Base-by-base conservation (phyloP, 1,140 invertebrate genomes). In the Hycleus cichorii region DNA sequence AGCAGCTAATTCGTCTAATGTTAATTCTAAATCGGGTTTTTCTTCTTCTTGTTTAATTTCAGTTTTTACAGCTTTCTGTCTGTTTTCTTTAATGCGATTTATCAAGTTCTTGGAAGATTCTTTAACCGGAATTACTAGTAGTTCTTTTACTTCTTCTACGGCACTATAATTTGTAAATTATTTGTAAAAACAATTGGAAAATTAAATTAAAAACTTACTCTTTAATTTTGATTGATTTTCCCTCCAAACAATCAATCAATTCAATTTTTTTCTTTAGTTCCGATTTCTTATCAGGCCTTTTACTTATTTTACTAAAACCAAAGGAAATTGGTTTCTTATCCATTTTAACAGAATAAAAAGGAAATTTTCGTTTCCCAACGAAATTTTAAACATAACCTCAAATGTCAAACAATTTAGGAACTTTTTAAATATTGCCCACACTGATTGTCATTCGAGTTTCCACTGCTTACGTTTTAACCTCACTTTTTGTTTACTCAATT, bases 191-290 rank as follows among this genome's bases (percentile, higher is more conserved):
- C 24, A 45, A 47, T 43, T n/a, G 50, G 46, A 62, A 55, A 50
- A 38, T 59, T 46, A 56, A 27, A 48, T 32, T 7, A n/a, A 24
- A 42, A 26, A 75, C 78, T 79, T 79, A 87, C 85, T 81, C 81
- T 47, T 85, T 73, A 49, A 88, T 71, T 80, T 85, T 87, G 39
- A 90, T 88, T 56, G 82, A 76, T 64, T 88, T 83, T 11, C 82
- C 83, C 74, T 90, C 87, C 2, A 90, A 71, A 68, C 84, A 88
- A 64, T 88, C 83, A 57, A 90, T 88, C 38, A 84, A 83, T 65
- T 90, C 79, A 2, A 83, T 69, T 67, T 78, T 76, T 26, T 69
- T 73, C 48, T 75, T 77, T 67, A 79, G 78, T 60, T 79, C 68
- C 58, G 75, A 68, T 32, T 69, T 71, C 56, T 63, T 67, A 11